phyloP scores from a whole-genome alignment of 2,888 invertebrate species.

The Boloria euphrosyne region DNA sequence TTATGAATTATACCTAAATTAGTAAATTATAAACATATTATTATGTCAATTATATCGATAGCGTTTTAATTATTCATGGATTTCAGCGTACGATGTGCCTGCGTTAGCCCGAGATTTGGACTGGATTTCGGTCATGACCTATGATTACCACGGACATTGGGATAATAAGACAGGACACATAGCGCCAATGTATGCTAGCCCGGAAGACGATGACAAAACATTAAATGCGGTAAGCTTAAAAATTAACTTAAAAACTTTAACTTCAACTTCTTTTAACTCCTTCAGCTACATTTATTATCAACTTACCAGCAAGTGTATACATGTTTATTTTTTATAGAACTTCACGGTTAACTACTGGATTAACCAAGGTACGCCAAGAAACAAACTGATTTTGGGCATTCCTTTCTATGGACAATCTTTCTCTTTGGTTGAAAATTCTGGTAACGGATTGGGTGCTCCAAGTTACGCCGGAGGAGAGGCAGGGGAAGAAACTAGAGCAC shows the following conservation, averaged over 20 bases:
- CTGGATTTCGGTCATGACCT: conserved; percentile 96
- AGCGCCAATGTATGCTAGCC: conserved; percentile 91
- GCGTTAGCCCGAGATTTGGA: conserved; percentile 89
- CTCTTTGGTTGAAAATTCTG: conserved; percentile 86
- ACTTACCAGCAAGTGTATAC: background rate
- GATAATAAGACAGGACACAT: conserved; percentile 95
- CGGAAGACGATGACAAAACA: conserved; percentile 87
- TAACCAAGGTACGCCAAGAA: conserved; percentile 88
- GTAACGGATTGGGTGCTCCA: conserved; percentile 87
- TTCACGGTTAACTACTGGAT: conserved; percentile 95
- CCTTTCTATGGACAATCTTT: conserved; percentile 96
- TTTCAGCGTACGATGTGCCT: conserved; percentile 87
- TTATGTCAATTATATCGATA: too few relatives aligned
- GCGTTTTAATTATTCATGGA: background rate
- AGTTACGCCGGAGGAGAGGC: conserved; percentile 94
- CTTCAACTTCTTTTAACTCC: background rate
- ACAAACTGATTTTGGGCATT: conserved; percentile 92
- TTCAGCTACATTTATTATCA: too few relatives aligned
- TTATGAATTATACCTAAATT: too few relatives aligned
- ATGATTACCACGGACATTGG: conserved; percentile 96
- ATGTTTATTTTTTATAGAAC: conserved; percentile 79
- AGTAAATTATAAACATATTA: too few relatives aligned
- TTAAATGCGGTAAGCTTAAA: conserved; percentile 89
- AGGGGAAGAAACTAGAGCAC: conserved; percentile 92
- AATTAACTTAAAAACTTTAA: background rate